Evolutionary conservation across 2,888 invertebrate genomes (phyloP).

Genomic region (Eumacrocentrus americanus): DNA sequence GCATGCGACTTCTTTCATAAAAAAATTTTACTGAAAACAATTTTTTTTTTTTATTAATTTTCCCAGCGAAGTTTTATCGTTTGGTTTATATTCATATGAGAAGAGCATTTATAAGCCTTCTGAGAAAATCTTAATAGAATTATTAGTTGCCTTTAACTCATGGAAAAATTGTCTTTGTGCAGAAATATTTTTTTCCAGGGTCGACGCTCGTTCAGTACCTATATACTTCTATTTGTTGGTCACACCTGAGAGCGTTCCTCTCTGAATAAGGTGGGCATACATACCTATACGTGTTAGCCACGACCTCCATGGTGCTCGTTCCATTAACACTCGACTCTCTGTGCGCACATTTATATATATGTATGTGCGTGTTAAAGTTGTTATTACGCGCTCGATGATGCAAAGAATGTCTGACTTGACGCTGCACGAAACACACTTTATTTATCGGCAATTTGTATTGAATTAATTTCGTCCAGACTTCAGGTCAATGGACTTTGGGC

Average conservation of each 20-base stretch:
- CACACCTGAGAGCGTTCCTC: background rate
- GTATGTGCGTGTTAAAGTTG: conserved; percentile 22
- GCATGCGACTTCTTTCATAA: too few relatives aligned
- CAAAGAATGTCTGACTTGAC: conserved; percentile 21
- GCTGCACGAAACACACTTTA: conserved; percentile 5
- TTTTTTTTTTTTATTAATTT: too few relatives aligned
- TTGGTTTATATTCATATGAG: too few relatives aligned
- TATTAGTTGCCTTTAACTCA: too few relatives aligned
- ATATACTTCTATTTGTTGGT: conserved; percentile 21
- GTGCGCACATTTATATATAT: background rate
- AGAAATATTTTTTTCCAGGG: too few relatives aligned
- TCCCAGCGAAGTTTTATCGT: too few relatives aligned
- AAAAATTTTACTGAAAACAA: too few relatives aligned
- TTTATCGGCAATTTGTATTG: conserved; percentile 3
- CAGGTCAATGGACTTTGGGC: background rate
- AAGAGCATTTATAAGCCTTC: too few relatives aligned
- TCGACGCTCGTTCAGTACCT: too few relatives aligned
- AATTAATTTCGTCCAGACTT: background rate
- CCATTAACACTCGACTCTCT: conserved; percentile 22
- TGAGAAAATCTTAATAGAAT: too few relatives aligned
- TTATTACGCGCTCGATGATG: conserved; percentile 22
- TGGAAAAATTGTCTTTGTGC: too few relatives aligned
- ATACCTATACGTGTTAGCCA: background rate
- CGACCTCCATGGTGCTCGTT: background rate
- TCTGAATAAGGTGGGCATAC: background rate